Conservation (phyloP, 2,113 vertebrate species). For the Hippoglossus stenolepis region DNA sequence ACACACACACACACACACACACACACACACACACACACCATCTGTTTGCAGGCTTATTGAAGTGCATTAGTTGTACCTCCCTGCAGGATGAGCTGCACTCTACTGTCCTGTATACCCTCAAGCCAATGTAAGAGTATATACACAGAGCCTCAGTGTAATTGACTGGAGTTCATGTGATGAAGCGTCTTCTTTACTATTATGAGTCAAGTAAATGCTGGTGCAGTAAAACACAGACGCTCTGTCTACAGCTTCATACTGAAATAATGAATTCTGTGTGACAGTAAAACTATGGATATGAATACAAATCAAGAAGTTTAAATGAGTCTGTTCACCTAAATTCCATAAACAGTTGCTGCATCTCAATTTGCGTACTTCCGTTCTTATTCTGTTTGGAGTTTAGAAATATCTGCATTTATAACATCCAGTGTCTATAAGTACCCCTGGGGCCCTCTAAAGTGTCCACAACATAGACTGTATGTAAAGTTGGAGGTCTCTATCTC, state of each 20-base stretch:
- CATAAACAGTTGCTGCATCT: no score
- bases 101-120: conserved; percentile 9
- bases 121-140: background rate
- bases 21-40: conserved; percentile 27
- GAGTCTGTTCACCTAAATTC: no score
- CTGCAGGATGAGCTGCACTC: conserved; percentile 31
- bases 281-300: background rate
- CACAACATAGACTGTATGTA: no score
- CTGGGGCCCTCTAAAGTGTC: no score
- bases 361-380: no score
- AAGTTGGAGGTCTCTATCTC: background rate
- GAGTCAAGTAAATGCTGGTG: background rate
- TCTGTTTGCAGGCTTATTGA: conserved; percentile 42
- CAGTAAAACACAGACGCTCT: background rate
- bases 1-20: conserved; percentile 17
- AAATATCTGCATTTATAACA: no score
- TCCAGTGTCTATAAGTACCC: no score
- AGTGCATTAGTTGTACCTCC: conserved; percentile 45
- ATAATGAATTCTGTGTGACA: background rate
- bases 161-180: background rate
- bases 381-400: no score
- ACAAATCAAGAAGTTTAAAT: background rate
- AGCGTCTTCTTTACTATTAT: background rate
- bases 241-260: background rate
- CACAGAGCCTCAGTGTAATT: background rate